Base-by-base conservation (phyloP, 2,113 vertebrate species). In the Hemicordylus capensis region DNA sequence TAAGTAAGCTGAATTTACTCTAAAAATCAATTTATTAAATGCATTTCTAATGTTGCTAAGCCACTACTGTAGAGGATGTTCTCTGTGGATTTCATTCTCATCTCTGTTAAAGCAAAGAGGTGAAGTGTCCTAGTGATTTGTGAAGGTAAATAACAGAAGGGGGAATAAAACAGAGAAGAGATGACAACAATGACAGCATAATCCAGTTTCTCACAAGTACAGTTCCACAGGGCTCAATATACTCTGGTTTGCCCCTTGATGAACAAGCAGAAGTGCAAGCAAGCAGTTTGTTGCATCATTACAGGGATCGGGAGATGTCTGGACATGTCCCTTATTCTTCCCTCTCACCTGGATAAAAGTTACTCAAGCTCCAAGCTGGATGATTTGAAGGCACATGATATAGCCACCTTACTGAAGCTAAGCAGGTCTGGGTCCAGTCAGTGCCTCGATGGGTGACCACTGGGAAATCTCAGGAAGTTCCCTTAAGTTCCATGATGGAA, bases 131-230 rank as follows among this genome's bases (percentile, higher is more conserved):
- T 46, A 61, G 15, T 31, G 77, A 79, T 37, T 26, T 81, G 34
- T 6, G 6, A 19, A 42, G 22, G 3, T 6, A 42, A 63, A n/a
- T 0, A 0, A 12, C n/a, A 31, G 11, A 46, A 20, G 31, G 70
- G 79, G 31, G 76, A 26, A 3, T 80, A 4, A 1, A 51, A 20
- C 12, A 22, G 44, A 22, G 14, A 8, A 54, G 37, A 34, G 4
- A 24, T 12, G 19, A 54, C 26, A 37, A 39, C 10, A 64, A 34
- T 14, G 34, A 42, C 2, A 39, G 34, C 19, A 69, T 42, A 17
- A 37, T 66, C 64, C 31, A n/a, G 17, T 42, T 39, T 20, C 37
- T 7, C 20, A 39, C 17, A 69, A 69, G 19, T 20, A 34, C 34
- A 2, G 37, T 69, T 42, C 67, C 19, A 24, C 3, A 2, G 67